Conservation (phyloP, 2,888 invertebrate species). For the Parnassius apollo region DNA sequence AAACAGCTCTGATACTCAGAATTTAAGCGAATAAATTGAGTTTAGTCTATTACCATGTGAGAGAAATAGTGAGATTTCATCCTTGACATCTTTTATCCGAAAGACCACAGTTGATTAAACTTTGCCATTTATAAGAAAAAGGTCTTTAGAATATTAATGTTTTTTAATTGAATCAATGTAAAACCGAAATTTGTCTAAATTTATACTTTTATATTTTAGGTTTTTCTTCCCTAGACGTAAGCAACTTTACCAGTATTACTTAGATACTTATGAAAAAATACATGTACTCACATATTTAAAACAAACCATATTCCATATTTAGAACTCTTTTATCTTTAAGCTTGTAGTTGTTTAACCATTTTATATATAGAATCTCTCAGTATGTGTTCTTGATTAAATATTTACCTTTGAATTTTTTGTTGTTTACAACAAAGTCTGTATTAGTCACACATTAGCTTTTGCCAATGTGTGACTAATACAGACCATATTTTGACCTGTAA, state of each 20-base stretch:
- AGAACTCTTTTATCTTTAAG: conserved; percentile 37
- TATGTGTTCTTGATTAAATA: background rate
- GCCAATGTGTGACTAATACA: background rate
- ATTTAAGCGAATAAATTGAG: conserved; percentile 92
- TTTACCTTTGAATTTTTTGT: background rate
- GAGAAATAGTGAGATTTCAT: conserved; percentile 91
- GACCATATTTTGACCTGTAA: background rate
- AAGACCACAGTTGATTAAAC: conserved; percentile 90
- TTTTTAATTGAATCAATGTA: background rate
- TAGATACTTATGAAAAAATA: conserved; percentile 36
- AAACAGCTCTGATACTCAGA: conserved; percentile 79
- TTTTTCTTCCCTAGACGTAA: conserved; percentile 27
- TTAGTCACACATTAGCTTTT: no score
- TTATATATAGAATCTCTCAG: conserved; percentile 26
- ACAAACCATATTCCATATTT: conserved; percentile 44
- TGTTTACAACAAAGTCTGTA: background rate
- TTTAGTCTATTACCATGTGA: conserved; percentile 92
- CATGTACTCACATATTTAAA: conserved; percentile 49
- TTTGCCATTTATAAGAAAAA: background rate
- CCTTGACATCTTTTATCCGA: conserved; percentile 91
- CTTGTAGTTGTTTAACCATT: conserved; percentile 32
- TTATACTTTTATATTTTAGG: conserved; percentile 10
- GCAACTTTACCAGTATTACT: conserved; percentile 38
- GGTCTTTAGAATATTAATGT: background rate
- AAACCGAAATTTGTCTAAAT: conserved; percentile 2